Base-by-base conservation (phyloP, 1,140 invertebrate species). In the Caenorhabditis briggsae region DNA sequence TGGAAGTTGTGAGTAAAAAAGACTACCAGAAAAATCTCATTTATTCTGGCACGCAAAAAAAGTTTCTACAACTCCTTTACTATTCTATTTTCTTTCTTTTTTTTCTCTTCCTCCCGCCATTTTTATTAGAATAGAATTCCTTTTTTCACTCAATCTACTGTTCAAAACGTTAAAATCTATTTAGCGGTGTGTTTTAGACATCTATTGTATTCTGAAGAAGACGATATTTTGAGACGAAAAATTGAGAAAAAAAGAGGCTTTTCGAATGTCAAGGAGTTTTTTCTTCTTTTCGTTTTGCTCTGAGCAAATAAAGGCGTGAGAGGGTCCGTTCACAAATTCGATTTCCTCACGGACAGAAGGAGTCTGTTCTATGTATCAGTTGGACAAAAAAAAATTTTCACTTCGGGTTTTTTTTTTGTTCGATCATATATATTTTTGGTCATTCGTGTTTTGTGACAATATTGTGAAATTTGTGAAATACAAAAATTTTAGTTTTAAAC, bases 21-120 rank as follows among this genome's bases (percentile, higher is more conserved):
- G 20, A 78, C 12, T 78, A 9, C 2, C 70, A 78, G 59, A 61
- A 78, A 78, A 78, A 78, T 78, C 70, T 78, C 70, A 78, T 78
- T 78, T 78, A 78, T 78, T 78, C 70, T 50, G n/a, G 46, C 70
- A 78, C 70, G 70, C 70, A 50, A 78, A 53, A 53, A 11, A 70
- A 46, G 64, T 70, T 70, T 70, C 61, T 64, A 64, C 61, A 33
- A 33, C 33, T 33, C 16, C 16, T 53, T 16, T 53, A 53, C 50
- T 70, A 18, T 46, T 50, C 70, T 23, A 78, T 23, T 78, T 16
- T 12, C 53, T 1, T 11, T 25, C 46, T 3, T 23, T 20, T 50
- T 78, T 50, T 50, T 53, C 23, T 41, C 9, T 8, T 43, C 18
- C 50, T 78, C 46, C 16, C 11, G 14, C 20, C 50, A 11, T 50